Conservation (phyloP, 2,888 invertebrate species). For the Belgica antarctica region DNA sequence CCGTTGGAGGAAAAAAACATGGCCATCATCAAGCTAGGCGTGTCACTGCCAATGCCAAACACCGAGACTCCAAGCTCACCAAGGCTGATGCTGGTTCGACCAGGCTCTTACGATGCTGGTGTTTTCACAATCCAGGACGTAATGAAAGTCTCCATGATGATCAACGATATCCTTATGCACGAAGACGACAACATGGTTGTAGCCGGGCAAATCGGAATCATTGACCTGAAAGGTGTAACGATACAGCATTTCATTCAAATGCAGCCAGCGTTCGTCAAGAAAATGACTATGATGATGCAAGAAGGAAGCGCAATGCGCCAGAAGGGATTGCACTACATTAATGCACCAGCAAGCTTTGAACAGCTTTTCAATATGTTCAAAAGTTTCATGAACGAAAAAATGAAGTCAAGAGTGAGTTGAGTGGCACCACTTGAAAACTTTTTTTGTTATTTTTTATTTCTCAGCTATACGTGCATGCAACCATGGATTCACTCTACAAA, state of each 20-base stretch:
- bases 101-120: slow-evolving; percentile 54
- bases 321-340: slow-evolving; percentile 58
- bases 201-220: slow-evolving; percentile 8
- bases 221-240: slow-evolving; percentile 58
- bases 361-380: slow-evolving; percentile 57
- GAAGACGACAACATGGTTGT: slow-evolving; percentile 57
- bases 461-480: slow-evolving; percentile 50
- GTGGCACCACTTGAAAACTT: not conserved
- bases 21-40: slow-evolving; percentile 46
- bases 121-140: slow-evolving; percentile 54
- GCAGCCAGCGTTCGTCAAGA: slow-evolving; percentile 54
- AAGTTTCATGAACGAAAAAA: slow-evolving; percentile 59
- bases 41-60: slow-evolving; percentile 46
- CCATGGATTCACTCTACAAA: slow-evolving; percentile 58
- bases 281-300: slow-evolving; percentile 56
- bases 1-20: slow-evolving; percentile 42
- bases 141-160: slow-evolving; percentile 58
- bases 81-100: slow-evolving; percentile 54
- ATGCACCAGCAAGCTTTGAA: slow-evolving; percentile 57
- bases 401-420: slow-evolving; percentile 58
- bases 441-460: not conserved
- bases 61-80: slow-evolving; percentile 49
- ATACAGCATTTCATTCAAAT: slow-evolving; percentile 56
- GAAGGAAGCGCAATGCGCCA: slow-evolving; percentile 59
- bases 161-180: slow-evolving; percentile 58